Conservation (phyloP, 2,797 vertebrate species). For the Manis pentadactyla region DNA sequence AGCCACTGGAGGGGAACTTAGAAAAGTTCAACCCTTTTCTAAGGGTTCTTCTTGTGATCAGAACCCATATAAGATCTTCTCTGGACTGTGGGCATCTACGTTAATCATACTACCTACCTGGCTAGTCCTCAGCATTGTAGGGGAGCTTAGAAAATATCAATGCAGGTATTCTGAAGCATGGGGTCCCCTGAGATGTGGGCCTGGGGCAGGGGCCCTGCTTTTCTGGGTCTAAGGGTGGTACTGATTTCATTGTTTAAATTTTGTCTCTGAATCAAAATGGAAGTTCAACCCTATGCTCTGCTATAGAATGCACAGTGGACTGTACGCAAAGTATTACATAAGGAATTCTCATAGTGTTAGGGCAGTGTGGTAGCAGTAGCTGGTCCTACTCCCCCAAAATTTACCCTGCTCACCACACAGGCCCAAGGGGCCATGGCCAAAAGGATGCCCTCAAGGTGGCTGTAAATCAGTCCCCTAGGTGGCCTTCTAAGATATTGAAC, state of each 20-base stretch:
- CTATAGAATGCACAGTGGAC: not conserved
- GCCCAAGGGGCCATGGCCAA: not conserved
- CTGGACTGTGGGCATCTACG: not conserved
- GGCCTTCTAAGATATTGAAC: not conserved
- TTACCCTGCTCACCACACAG: not conserved
- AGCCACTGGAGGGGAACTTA: not conserved
- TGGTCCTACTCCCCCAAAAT: not conserved
- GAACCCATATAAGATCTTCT: not conserved
- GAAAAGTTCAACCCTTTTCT: not conserved
- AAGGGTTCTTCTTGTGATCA: not conserved
- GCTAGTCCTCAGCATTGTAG: not conserved
- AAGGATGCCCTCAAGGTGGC: not conserved
- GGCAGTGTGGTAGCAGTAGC: not conserved
- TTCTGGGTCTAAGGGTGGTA: not conserved
- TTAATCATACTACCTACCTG: not conserved
- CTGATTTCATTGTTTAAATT: slow-evolving; percentile 49
- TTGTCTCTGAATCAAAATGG: slow-evolving; percentile 27
- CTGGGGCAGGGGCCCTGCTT: not conserved
- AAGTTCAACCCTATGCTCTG: not conserved
- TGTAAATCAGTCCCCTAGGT: not conserved
- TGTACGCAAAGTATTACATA: not conserved
- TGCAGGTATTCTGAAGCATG: not conserved
- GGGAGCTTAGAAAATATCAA: slow-evolving; percentile 15
- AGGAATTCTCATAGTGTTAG: not conserved
- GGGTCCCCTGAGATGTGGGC: not conserved